Evolutionary conservation across 2,797 vertebrate genomes (phyloP), one percentile per base, ranked within the genome.

Genomic region (Heterohyrax brucei): DNA sequence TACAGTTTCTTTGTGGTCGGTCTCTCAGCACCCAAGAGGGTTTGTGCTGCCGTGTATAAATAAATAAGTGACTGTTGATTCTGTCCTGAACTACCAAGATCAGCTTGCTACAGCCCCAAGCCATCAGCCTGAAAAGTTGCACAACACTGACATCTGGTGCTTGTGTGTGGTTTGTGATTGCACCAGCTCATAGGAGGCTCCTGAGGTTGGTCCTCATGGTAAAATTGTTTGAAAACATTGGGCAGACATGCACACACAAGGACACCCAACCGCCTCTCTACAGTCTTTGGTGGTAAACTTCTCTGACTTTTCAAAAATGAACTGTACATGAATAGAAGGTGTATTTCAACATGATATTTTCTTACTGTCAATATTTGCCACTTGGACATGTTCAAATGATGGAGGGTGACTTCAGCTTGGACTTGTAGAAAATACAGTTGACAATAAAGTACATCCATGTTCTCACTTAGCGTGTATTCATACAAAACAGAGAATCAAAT

Each of bases 61-160:
- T 39, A 39, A 39, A 39, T 39, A 39, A 85, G 78, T 24, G 84
- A 79, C 87, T 81, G 59, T 39, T 16, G 59, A 68, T 90, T 91
- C 73, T 48, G 66, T 92, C 64, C 80, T 48, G 70, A 59, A 79
- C 4, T 0, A 92, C 85, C 28, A 76, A 86, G 68, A 76, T 46
- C 44, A 28, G 76, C 44, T 33, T 48, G 39, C 64, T 48, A n/a
- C 64, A 24, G 46, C 46, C 33, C 28, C 1, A 33, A 78, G 22
- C 44, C n/a, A n/a, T 59, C 92, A 28, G 18, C 22, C 84, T 89
- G 85, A 98, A 98, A 98, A 96, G 75, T 94, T 96, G 98, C 98
- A 53, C 98, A 98, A 99, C 96, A 98, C 98, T 98, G 98, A 98
- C 98, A 98, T 97, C 98, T 99, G 98, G 97, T 98, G 98, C 97